phyloP scores from a whole-genome alignment of 2,797 vertebrate species.

The Enteromius trimaculatus region DNA sequence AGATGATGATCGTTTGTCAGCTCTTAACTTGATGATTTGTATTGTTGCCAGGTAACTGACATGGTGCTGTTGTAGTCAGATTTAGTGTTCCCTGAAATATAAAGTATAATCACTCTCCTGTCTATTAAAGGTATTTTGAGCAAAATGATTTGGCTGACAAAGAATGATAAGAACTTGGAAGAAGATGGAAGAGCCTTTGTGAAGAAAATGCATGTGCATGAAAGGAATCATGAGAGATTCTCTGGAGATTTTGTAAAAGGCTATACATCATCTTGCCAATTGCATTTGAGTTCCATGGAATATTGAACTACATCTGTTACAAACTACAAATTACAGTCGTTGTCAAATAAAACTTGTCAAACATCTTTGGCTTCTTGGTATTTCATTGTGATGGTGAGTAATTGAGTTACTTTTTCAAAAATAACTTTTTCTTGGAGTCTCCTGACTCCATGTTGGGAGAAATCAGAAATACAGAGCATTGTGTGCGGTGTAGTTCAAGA shows the following conservation, averaged over 20 bases:
- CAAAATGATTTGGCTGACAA: slow-evolving; percentile 83
- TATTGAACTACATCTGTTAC: not conserved
- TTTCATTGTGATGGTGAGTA: not conserved
- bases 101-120: not conserved
- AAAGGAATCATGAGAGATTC: not conserved
- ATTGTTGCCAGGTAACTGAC: slow-evolving; percentile 90
- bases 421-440: no score
- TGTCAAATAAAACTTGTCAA: not conserved
- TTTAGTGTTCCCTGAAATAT: slow-evolving; percentile 17
- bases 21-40: slow-evolving; percentile 95
- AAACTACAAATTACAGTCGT: not conserved
- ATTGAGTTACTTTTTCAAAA: no score
- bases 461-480: no score
- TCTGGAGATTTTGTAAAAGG: not conserved
- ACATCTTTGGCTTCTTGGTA: not conserved
- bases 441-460: no score
- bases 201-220: not conserved
- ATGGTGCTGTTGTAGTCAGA: not conserved
- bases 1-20: slow-evolving; percentile 89
- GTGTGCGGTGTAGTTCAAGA: no score
- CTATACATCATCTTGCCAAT: not conserved
- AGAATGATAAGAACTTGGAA: slow-evolving; percentile 64
- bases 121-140: slow-evolving; percentile 82
- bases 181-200: slow-evolving; percentile 5
- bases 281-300: not conserved